These are phyloP conservation scores for Phengaris arion DNA, from an alignment of 2,888 invertebrate genomes.

Conservation along the genomic window DNA sequence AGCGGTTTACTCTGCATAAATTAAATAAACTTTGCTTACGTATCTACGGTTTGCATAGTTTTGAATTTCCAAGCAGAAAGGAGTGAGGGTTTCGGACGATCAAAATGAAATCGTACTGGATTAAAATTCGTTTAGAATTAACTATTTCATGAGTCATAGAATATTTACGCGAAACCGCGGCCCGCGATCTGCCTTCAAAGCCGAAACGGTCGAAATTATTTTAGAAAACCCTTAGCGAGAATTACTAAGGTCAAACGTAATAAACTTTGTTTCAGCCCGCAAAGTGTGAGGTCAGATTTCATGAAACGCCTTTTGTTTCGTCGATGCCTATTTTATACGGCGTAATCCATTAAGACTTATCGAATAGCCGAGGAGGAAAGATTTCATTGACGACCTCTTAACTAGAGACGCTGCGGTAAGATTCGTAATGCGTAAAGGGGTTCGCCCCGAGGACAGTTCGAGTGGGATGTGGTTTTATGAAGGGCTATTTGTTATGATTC, in stretches of 20 bases:
- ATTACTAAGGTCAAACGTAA: constrained; percentile 77
- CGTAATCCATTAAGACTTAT: constrained; percentile 77
- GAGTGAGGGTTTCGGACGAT: constrained; percentile 29
- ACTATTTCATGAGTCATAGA: constrained; percentile 74
- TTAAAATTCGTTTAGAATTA: constrained; percentile 40
- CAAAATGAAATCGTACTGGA: constrained; percentile 43
- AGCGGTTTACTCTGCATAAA: constrained; percentile 28
- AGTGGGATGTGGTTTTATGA: constrained; percentile 74
- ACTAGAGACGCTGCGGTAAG: constrained; percentile 63
- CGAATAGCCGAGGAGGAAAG: constrained; percentile 66
- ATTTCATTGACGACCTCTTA: constrained; percentile 74
- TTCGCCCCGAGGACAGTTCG: constrained; percentile 63
- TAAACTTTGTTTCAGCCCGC: constrained; percentile 76
- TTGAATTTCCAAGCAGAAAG: constrained; percentile 28
- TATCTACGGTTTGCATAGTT: constrained; percentile 30
- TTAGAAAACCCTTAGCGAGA: constrained; percentile 72
- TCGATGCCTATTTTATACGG: constrained; percentile 73
- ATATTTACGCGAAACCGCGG: constrained; percentile 72
- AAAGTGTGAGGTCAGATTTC: constrained; percentile 75
- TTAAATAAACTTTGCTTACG: constrained; percentile 29
- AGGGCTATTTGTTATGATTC: constrained; percentile 78
- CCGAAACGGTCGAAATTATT: constrained; percentile 66
- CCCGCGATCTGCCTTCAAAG: constrained; percentile 61
- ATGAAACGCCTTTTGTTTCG: constrained; percentile 71
- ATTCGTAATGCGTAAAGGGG: constrained; percentile 68